phyloP scores from a whole-genome alignment of 2,797 vertebrate genomes.

The Onychomys leucogaster region DNA sequence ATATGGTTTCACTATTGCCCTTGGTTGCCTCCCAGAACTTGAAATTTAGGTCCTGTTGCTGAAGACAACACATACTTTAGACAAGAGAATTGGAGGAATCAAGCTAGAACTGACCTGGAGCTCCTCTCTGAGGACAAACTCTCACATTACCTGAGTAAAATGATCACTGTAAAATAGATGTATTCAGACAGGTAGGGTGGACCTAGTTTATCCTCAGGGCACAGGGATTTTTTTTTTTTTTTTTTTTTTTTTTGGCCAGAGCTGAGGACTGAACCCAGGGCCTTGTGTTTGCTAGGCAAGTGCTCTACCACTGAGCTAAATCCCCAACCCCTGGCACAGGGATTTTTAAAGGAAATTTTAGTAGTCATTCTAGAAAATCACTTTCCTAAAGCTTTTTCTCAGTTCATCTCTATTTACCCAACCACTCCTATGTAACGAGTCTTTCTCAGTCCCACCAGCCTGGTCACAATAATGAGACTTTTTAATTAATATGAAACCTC shows the following conservation, averaged over 20 bases:
- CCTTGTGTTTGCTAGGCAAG: too few relatives aligned
- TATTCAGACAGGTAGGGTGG: constrained; percentile 2
- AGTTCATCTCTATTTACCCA: background rate
- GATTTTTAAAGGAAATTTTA: constrained; percentile 7
- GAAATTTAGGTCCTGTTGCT: background rate
- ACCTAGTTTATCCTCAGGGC: background rate
- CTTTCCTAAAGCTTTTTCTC: background rate
- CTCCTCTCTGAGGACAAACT: background rate
- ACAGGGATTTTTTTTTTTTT: background rate
- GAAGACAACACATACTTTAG: background rate
- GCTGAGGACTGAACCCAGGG: too few relatives aligned
- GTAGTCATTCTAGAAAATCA: background rate
- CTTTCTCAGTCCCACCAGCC: background rate
- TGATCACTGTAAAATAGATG: background rate
- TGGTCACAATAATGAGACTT: background rate
- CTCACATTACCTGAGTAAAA: too few relatives aligned
- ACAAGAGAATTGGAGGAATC: background rate
- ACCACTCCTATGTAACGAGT: background rate
- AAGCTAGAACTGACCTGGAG: too few relatives aligned
- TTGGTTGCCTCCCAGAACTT: background rate
- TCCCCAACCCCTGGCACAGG: too few relatives aligned
- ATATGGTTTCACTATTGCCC: background rate
- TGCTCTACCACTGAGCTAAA: too few relatives aligned
- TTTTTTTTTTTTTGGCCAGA: too few relatives aligned
- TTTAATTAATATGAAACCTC: background rate